These are phyloP conservation scores for Thecophora atra DNA, from an alignment of 2,888 invertebrate species.

Conservation along the genomic window DNA sequence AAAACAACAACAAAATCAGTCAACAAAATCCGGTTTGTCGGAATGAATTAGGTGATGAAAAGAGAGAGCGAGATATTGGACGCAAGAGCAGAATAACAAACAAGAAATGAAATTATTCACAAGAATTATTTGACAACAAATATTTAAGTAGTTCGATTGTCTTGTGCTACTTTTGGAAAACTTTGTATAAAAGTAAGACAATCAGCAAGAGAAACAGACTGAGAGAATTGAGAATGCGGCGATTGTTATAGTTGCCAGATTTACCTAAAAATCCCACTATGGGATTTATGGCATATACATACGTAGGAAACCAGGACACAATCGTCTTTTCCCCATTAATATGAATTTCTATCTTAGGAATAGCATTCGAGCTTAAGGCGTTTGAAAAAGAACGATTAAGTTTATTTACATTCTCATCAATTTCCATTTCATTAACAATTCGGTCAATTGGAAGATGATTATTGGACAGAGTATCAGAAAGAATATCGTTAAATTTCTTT, in stretches of 20 bases:
- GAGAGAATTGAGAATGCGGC: background rate
- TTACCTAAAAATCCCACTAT: too few relatives aligned
- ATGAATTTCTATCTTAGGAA: too few relatives aligned
- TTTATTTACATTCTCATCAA: too few relatives aligned
- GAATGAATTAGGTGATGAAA: background rate
- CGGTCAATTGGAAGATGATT: too few relatives aligned
- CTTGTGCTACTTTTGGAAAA: background rate
- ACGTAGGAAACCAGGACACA: too few relatives aligned
- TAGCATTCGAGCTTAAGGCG: too few relatives aligned
- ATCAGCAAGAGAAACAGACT: background rate
- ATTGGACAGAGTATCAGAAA: too few relatives aligned
- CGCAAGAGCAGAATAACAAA: conserved; percentile 1
- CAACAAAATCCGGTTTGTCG: conserved; percentile 17
- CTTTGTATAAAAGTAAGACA: background rate
- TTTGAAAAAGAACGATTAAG: too few relatives aligned
- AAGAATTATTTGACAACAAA: conserved; percentile 3
- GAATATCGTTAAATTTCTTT: too few relatives aligned
- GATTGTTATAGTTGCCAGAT: conserved; percentile 1
- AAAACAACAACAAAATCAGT: background rate
- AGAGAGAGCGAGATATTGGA: background rate
- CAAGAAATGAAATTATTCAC: background rate
- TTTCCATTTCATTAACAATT: too few relatives aligned
- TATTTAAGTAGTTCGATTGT: background rate
- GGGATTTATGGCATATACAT: too few relatives aligned
- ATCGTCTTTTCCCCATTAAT: too few relatives aligned